Evolutionary conservation across 2,888 invertebrate genomes (phyloP), one percentile per base, ranked within the genome.

Genomic region (Lydus trimaculatus): DNA sequence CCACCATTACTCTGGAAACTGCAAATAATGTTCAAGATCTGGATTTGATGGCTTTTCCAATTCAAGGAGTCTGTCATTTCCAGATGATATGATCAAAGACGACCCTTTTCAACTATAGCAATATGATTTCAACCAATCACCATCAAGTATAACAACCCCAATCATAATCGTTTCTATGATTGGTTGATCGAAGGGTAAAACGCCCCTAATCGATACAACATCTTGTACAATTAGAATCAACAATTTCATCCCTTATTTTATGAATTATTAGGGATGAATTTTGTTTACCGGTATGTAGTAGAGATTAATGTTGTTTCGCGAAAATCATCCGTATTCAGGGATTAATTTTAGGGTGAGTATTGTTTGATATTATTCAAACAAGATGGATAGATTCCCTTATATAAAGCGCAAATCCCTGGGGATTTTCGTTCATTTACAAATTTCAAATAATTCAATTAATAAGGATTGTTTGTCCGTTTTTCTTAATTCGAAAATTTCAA

Each of bases 351-450:
- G 25, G 52, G 5, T 52, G 48, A 20, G 8, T 20, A 8, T 48
- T 9, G n/a, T 48, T 17, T 48, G 17, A 17, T 1, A 17, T 17
- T 3, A 9, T 48, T 48, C 2, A n/a, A 8, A 25, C 20, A 48
- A 8, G 3, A 20, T 48, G 20, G 11, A 25, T 2, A 15, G 25
- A 52, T 52, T 52, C 43, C 17, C 23, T 28, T 62, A 58, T 78
- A 79, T 81, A 81, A 78, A 81, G 77, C 64, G 70, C 33, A 65
- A 67, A 69, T 76, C 78, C 73, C 76, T 60, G 4, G 31, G 76
- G 74, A 77, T 74, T 67, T 74, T 67, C 48, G 65, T 43, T 71
- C 74, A 76, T 65, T 74, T 67, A 56, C 33, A 56, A 56, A 63
- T 59, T 48, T 6, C 20, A 48, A 23, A n/a, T 68, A 64, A 71